A percentile compares a stretch with the other conserved stretches of the same genome.
Evolutionary conservation across 2,797 vertebrate genomes (phyloP).

Genomic region (Pipistrellus pygmaeus): DNA sequence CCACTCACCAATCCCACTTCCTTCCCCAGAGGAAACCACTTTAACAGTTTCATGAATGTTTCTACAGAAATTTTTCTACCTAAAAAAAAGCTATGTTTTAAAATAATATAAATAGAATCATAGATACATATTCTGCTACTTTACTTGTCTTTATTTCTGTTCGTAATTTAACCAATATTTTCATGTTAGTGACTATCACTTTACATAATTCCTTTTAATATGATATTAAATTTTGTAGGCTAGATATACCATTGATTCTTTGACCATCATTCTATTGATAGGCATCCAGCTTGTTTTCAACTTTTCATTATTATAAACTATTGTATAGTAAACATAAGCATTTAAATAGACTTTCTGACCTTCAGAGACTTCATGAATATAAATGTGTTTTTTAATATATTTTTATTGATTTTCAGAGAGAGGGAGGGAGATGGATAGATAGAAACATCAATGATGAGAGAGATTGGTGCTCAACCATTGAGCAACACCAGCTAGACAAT

Average conservation of each 20-base stretch:
- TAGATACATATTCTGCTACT: background rate
- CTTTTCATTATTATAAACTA: conserved; percentile 29
- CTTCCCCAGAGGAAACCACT: conserved; percentile 74
- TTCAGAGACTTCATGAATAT: background rate
- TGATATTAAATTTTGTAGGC: background rate
- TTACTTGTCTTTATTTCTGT: background rate
- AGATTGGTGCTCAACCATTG: too few relatives aligned
- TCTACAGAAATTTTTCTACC: conserved; percentile 44
- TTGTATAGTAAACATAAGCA: conserved; percentile 17
- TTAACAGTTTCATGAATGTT: conserved; percentile 47
- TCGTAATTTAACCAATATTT: conserved; percentile 20
- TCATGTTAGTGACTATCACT: conserved; percentile 6
- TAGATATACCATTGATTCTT: background rate
- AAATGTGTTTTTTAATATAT: background rate
- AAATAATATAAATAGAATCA: background rate
- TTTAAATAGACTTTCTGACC: conserved; percentile 38
- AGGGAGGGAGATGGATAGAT: too few relatives aligned
- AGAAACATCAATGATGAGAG: too few relatives aligned
- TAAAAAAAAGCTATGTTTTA: conserved; percentile 19
- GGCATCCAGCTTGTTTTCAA: background rate
- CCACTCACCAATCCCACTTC: conserved; percentile 68
- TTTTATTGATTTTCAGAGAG: too few relatives aligned
- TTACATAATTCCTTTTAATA: background rate
- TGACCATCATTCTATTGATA: background rate
- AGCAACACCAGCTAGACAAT: too few relatives aligned